Evolutionary conservation across 2,888 invertebrate genomes (phyloP).

Genomic region (Marasmarcha lunaedactyla): DNA sequence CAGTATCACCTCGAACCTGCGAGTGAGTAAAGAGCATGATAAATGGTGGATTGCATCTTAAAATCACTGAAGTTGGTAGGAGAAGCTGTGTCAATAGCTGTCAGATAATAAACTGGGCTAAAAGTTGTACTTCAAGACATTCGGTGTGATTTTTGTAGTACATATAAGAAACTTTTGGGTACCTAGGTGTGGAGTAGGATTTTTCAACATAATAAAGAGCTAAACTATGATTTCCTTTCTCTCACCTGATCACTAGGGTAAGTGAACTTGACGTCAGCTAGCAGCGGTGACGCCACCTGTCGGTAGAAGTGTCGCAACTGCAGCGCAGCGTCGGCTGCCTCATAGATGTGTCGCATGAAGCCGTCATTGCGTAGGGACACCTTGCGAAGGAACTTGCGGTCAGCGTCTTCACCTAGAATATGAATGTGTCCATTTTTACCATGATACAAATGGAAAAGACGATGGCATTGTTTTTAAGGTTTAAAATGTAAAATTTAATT

Average conservation of each 20-base stretch:
- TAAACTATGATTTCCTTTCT: no score
- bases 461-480: neutral
- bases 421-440: no score
- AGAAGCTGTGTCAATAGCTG: no score
- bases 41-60: no score
- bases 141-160: no score
- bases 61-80: no score
- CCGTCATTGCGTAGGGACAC: constrained; percentile 75
- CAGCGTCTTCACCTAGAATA: constrained; percentile 69
- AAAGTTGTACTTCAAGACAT: no score
- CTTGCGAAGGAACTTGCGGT: constrained; percentile 74
- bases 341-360: constrained; percentile 78
- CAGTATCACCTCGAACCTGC: constrained; percentile 49
- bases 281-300: constrained; percentile 76
- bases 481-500: neutral
- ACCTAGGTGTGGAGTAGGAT: no score
- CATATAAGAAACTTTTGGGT: no score
- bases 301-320: constrained; percentile 77
- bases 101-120: no score
- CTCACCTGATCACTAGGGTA: constrained; percentile 69
- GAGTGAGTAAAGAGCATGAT: neutral
- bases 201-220: no score
- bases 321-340: constrained; percentile 75
- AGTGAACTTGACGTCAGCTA: constrained; percentile 74
- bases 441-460: no score